Evolutionary conservation across 1,140 invertebrate species (phyloP), one percentile per base, ranked within the genome.

Genomic region (Sminthurinus signatus): DNA sequence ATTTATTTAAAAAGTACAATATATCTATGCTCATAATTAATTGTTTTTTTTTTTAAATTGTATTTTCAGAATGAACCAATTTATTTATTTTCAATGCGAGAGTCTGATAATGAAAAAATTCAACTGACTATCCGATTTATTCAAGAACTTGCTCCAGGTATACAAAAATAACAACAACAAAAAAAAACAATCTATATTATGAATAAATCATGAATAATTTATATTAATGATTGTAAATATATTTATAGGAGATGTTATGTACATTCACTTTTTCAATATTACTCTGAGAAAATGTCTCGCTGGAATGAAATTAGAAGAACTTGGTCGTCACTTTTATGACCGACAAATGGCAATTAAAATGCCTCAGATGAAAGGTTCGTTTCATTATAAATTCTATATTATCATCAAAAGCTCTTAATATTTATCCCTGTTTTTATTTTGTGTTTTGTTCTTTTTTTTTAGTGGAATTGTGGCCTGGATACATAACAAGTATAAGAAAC

Each of bases 311-410:
- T 59, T 72, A 2, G 70, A 72, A 58, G 66, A 70, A 62, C 23
- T 93, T 36, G 86, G 87, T 0, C 77, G 90, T 25, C 86, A 94
- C 75, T 93, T 85, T 71, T 95, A 83, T 73, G 89, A 92, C 77
- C 79, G 85, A 0, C 59, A 68, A 3, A 19, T 44, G 81, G 64
- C 60, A 76, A 76, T 73, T 76, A 21, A 65, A 71, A 62, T 82
- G 2, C 52, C 73, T 68, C 68, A 82, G 70, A 77, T 74, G 44
- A 78, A 81, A 67, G 74, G n/a, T n/a, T n/a, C n/a, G n/a, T n/a
- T n/a, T n/a, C n/a, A n/a, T n/a, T n/a, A n/a, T n/a, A n/a, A n/a
- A n/a, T n/a, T n/a, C n/a, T n/a, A n/a, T n/a, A n/a, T n/a, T n/a
- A n/a, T n/a, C n/a, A n/a, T n/a, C n/a, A n/a, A n/a, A n/a, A n/a